Evolutionary conservation across 1,140 invertebrate genomes (phyloP), one percentile per base, ranked within the genome.

Genomic region (Kradibia gibbosae): DNA sequence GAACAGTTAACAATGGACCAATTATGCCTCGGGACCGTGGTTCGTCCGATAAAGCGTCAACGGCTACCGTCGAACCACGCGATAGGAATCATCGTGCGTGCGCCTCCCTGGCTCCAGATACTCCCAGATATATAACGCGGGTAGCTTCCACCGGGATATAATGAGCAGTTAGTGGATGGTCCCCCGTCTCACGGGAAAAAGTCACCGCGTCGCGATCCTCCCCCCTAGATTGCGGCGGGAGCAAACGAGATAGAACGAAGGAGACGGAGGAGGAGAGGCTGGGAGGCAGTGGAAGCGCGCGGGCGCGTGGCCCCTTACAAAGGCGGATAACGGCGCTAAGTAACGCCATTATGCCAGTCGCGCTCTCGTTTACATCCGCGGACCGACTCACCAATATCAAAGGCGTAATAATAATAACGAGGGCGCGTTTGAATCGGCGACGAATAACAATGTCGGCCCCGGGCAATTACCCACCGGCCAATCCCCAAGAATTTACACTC

Each of bases 21-120:
- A 87, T 87, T 87, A 87, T 84, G 74, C 81, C n/a, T n/a, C 55
- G 25, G 57, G 22, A 28, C 81, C 80, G 73, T 80, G 60, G 71
- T 70, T 75, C 48, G 73, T 77, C 76, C 83, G 86, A 87, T 87
- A 87, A 87, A 85, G 85, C 86, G 86, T 87, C 86, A 87, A 75
- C 86, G 86, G 78, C 84, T 83, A 84, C n/a, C 36, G 36, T 25
- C 25, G 48, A 55, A 20, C 28, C 42, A 34, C 11, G 74, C 82
- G 86, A 87, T 87, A 85, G 82, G 65, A 85, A 87, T 87, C 86
- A 84, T 81, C 62, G 76, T 74, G 78, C 76, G 45, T 60, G 71
- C 53, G 57, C 45, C n/a, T 25, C 55, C 5, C 39, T 10, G 48
- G 36, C 36, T 65, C 73, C 50, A 76, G 80, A 81, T 81, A 81